Evolutionary conservation across 2,888 invertebrate species (phyloP).

Genomic region (Cyrtodaria siliqua): DNA sequence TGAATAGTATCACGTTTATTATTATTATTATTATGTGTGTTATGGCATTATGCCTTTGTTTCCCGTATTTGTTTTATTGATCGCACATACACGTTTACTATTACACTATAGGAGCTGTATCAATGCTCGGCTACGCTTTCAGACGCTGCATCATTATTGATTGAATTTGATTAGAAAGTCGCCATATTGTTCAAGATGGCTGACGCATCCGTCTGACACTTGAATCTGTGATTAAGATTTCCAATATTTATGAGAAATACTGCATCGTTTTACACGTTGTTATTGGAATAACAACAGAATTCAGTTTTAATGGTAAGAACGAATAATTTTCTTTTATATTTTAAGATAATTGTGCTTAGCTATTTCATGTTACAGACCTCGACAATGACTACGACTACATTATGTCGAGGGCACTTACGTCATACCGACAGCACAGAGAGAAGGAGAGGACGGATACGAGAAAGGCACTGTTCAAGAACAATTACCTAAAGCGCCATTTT

Average conservation of each 20-base stretch:
- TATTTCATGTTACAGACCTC: constrained; percentile 66
- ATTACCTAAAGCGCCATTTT: constrained; percentile 56
- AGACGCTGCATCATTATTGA: constrained; percentile 18
- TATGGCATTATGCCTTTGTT: too few species aligned
- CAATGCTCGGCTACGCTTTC: too few species aligned
- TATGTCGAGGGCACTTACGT: constrained; percentile 74
- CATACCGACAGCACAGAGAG: constrained; percentile 70
- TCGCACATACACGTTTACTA: too few species aligned
- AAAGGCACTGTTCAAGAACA: constrained; percentile 57
- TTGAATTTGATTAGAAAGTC: constrained; percentile 23
- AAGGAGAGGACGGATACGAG: constrained; percentile 67
- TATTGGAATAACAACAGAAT: too few species aligned
- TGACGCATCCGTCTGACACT: background rate
- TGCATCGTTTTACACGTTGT: too few species aligned
- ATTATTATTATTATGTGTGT: too few species aligned
- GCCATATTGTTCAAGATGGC: constrained; percentile 33
- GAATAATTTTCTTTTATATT: background rate
- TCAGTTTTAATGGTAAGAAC: too few species aligned
- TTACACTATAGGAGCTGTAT: too few species aligned
- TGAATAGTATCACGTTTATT: too few species aligned
- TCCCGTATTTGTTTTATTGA: too few species aligned
- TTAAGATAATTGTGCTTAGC: background rate
- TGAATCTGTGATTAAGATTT: too few species aligned
- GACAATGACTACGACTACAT: constrained; percentile 77
- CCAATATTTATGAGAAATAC: too few species aligned